These are phyloP conservation scores for Cataglyphis cursor DNA, from an alignment of 2,888 invertebrate species.

Conservation along the genomic window DNA sequence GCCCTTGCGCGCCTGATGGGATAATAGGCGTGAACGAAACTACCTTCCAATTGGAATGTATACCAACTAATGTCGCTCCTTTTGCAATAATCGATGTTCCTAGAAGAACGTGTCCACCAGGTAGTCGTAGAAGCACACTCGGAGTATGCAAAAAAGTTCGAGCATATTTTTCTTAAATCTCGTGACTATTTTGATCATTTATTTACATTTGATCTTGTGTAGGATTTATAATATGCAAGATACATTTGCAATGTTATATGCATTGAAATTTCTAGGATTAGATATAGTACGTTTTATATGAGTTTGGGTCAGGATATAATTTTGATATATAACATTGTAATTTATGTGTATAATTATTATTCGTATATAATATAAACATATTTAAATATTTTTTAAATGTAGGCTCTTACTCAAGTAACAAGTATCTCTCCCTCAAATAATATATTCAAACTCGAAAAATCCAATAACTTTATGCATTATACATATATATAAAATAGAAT, in stretches of 20 bases:
- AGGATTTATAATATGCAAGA: neutral
- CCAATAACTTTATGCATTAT: neutral
- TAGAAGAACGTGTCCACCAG: conserved; percentile 75
- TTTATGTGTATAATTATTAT: conserved; percentile 8
- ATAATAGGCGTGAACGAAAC: conserved; percentile 89
- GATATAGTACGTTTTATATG: neutral
- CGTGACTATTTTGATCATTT: neutral
- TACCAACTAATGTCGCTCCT: conserved; percentile 75
- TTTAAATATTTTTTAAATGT: conserved; percentile 45
- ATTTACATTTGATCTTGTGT: neutral
- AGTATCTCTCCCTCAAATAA: neutral
- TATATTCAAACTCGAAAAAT: conserved; percentile 15
- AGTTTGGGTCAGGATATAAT: neutral
- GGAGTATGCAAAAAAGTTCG: conserved; percentile 74
- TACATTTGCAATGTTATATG: neutral
- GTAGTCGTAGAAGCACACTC: conserved; percentile 76
- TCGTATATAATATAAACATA: conserved; percentile 16
- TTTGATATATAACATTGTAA: conserved; percentile 51
- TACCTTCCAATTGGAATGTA: conserved; percentile 89
- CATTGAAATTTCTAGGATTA: conserved; percentile 18
- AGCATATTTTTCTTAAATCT: conserved; percentile 1
- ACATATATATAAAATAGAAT: neutral
- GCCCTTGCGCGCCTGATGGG: conserved; percentile 87
- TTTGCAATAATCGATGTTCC: conserved; percentile 78
- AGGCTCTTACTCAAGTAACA: neutral